Base-by-base conservation (phyloP, 1,140 invertebrate genomes). In the Leptinotarsa texana region DNA sequence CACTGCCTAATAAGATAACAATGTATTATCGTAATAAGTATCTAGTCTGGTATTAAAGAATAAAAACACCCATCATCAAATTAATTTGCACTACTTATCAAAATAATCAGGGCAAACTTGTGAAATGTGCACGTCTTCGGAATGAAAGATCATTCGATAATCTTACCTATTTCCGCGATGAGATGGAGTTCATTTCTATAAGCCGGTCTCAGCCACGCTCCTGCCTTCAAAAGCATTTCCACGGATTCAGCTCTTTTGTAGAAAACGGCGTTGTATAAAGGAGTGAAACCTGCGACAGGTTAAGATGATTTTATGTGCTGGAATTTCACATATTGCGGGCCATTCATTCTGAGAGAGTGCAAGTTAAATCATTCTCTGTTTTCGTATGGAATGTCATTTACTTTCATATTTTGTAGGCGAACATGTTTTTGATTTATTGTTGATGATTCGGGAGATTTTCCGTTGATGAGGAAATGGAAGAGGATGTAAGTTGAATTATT, bases 251-350 rank as follows among this genome's bases (percentile, higher is more conserved):
- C 21, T 18, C 73, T 77, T 61, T 75, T 75, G 18, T 75, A 72
- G 48, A 68, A 68, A 63, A 77, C 75, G 15, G 78, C 78, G 47
- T 79, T 74, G 66, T 73, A 79, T n/a, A 79, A 51, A 11, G 73
- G 63, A 21, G 78, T 77, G n/a, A 74, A 73, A 63, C 74, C 78
- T 79, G 51, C 5, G 47, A 76, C 57, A 71, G 71, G 72, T 51
- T 33, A 27, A 65, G 11, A 15, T 11, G 63, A 65, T 65, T 4
- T 65, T 17, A 65, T 18, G 11, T 33, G 27, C 4, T 65, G 21
- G 15, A 65, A 65, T 65, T 4, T 65, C 27, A 33, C 21, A 65
- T 65, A 33, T 15, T 62, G 61, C 17, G 11, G 61, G 61, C 17
- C 17, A 62, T 18, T 18, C 17, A 62, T 21, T 18, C 21, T 62